Base-by-base conservation (phyloP, 2,113 vertebrate species). In the Podilymbus podiceps region DNA sequence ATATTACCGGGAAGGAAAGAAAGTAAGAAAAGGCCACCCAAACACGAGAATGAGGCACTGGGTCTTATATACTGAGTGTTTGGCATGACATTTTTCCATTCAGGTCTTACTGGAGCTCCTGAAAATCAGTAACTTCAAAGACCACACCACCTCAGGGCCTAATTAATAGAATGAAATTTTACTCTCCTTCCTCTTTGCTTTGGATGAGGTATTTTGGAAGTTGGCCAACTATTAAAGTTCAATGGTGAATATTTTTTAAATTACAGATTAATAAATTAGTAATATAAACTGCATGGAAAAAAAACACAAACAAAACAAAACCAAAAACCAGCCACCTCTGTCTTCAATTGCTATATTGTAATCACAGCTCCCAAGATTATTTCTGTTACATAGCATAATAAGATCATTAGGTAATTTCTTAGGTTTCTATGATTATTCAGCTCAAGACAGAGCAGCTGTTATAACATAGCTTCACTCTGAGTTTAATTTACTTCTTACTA, bases 321-420 rank as follows among this genome's bases (percentile, higher is more conserved):
- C 38, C 38, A 38, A 38, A 38, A 0, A 0, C 2, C 28, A 60
- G 17, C 7, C 40, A 74, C 3, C 10, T 71, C 31, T 83, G 58
- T 85, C 44, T 79, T 88, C 58, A 83, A 28, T n/a, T 60, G 25
- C 20, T 17, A 42, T 38, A 42, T 46, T 75, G 23, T 33, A 79
- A 67, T 79, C 44, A 42, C 8, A 68, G 21, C 2, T 81, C 11
- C 23, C 59, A 68, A 72, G 8, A 50, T 42, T 0, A 47, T 77
- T 93, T 86, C 40, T 84, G 12, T 74, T 72, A 60, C 3, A 2
- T n/a, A 10, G 11, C 20, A 56, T 40, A 52, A 9, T 56, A 58
- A 64, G 25, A 81, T 33, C 22, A 60, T 50, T 18, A 82, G n/a
- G 12, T 72, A 23, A 42, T 72, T 52, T 90, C 42, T 79, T 72